phyloP scores from a whole-genome alignment of 2,888 invertebrate genomes.

The Nowickia ferox region DNA sequence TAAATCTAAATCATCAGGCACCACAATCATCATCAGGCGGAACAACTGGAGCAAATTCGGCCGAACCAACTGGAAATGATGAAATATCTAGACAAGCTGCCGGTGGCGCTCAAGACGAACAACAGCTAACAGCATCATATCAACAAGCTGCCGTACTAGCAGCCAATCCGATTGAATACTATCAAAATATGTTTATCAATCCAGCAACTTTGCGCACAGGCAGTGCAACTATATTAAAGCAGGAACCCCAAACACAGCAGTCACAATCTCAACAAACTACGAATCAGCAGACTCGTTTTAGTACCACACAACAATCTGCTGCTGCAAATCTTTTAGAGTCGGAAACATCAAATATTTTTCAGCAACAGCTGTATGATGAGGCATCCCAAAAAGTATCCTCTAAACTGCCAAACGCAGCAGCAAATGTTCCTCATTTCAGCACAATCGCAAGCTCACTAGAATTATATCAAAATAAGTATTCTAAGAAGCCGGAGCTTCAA shows the following conservation, averaged over 20 bases:
- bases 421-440: constrained; percentile 80
- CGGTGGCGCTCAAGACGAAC: constrained; percentile 63
- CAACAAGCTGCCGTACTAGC: constrained; percentile 77
- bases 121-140: constrained; percentile 75
- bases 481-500: constrained; percentile 82
- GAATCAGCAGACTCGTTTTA: constrained; percentile 74
- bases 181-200: constrained; percentile 82
- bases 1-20: constrained; percentile 81
- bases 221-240: constrained; percentile 75
- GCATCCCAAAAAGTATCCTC: constrained; percentile 72
- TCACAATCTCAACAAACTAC: constrained; percentile 74
- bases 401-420: constrained; percentile 77
- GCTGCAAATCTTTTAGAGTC: constrained; percentile 74
- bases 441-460: constrained; percentile 81
- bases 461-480: constrained; percentile 82
- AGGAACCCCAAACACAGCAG: constrained; percentile 74
- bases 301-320: constrained; percentile 73
- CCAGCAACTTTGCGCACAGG: constrained; percentile 78
- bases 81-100: constrained; percentile 65
- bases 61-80: constrained; percentile 58
- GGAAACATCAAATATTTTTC: constrained; percentile 80
- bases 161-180: constrained; percentile 81
- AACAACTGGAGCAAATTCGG: constrained; percentile 72
- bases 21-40: constrained; percentile 71
- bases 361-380: constrained; percentile 81